Evolutionary conservation across 1,140 invertebrate genomes (phyloP).

Genomic region (Gonatopus flavifemur): DNA sequence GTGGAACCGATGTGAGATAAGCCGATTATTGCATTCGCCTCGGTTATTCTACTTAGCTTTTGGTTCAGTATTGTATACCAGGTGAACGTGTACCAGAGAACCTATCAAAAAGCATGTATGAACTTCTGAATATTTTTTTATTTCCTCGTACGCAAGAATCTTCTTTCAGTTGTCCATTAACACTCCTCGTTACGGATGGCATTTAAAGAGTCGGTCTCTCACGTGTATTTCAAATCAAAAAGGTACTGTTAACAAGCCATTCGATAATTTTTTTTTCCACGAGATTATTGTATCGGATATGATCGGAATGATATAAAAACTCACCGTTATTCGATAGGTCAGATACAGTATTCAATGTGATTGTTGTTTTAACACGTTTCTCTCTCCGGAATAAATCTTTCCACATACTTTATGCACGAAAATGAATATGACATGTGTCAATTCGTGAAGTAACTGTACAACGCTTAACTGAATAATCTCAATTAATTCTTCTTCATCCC

Average conservation of each 20-base stretch:
- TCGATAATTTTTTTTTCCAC: slow-evolving; percentile 20
- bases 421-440: too few relatives aligned
- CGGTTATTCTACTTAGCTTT: slow-evolving; percentile 25
- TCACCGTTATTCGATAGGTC: slow-evolving; percentile 6
- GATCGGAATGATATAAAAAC: slow-evolving; percentile 7
- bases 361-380: slow-evolving; percentile 3
- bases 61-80: slow-evolving; percentile 23
- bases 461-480: too few relatives aligned
- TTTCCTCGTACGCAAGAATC: slow-evolving; percentile 18
- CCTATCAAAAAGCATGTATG: slow-evolving; percentile 15
- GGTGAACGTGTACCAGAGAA: slow-evolving; percentile 20
- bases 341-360: slow-evolving; percentile 14
- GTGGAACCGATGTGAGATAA: slow-evolving; percentile 20
- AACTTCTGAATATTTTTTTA: slow-evolving; percentile 15
- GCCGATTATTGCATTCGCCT: slow-evolving; percentile 32
- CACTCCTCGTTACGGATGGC: slow-evolving; percentile 20
- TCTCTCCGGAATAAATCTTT: too few relatives aligned
- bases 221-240: too few relatives aligned
- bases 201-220: slow-evolving; percentile 17
- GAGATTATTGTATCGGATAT: slow-evolving; percentile 9
- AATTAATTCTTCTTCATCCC: too few relatives aligned
- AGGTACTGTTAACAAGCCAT: slow-evolving; percentile 21
- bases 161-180: slow-evolving; percentile 31
- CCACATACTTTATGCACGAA: too few relatives aligned
- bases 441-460: too few relatives aligned